Evolutionary conservation across 2,888 invertebrate genomes (phyloP), one percentile per base, ranked within the genome.

Genomic region (Biston stratarius): DNA sequence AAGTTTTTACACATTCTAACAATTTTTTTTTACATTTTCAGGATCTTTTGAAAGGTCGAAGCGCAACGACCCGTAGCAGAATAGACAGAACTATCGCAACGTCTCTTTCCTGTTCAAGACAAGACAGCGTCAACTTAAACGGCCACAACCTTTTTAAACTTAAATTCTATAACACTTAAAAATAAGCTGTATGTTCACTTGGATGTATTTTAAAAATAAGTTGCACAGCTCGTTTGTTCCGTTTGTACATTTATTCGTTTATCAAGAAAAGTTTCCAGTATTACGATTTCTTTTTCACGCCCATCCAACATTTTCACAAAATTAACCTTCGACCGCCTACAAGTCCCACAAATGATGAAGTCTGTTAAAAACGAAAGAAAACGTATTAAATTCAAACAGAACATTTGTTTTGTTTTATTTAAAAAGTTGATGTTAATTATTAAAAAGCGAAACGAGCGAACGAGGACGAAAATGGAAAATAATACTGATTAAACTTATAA

Each of bases 31-130:
- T 34, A 63, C 49, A 62, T 57, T 82, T 83, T 62, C 81, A 87
- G 87, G 82, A 82, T 66, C 76, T 87, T 24, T 71, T 87, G 48
- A 80, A 81, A 58, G 79, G 80, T 5, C 76, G 78, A 3, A 77
- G 53, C 7, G 14, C 49, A 10, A 38, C 44, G 9, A 53, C 56
- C 47, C 73, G 62, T 10, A 47, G 60, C 8, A 53, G 62, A 12
- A 55, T 57, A 10, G 69, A 64, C 40, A 62, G 57, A 14, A 49
- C 62, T 5, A 59, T 53, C 8, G 47, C 72, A 6, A 62, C 47
- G 9, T 63, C 73, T 0, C 44, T 65, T 1, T 52, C 62, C 0
- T 53, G 15, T 45, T 52, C 67, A 14, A 48, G 60, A 59, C 49
- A 61, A 14, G 44, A 48, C 40, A 68, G 49, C 55, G 33, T 38